phyloP scores from a whole-genome alignment of 2,797 vertebrate species.

The Lemur catta region DNA sequence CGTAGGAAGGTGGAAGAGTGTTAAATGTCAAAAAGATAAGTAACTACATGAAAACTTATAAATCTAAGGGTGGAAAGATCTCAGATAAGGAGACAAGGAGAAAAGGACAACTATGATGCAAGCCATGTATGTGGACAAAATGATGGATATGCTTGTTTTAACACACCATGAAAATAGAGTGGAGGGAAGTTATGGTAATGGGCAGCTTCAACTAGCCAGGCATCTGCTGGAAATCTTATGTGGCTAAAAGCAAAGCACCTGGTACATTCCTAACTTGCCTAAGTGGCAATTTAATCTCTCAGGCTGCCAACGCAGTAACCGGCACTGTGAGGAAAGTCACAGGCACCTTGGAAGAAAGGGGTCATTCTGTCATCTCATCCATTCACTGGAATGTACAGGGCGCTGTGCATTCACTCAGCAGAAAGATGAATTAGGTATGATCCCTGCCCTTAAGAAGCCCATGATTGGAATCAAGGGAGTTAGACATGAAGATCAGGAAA shows the following conservation, averaged over 20 bases:
- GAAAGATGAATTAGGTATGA: background rate
- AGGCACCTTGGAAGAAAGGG: background rate
- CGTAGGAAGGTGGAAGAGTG: background rate
- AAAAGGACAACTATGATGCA: background rate
- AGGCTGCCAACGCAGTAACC: background rate
- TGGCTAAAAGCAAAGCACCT: background rate
- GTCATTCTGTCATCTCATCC: background rate
- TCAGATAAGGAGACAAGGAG: background rate
- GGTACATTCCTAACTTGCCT: background rate
- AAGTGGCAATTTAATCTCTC: background rate
- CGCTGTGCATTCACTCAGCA: background rate
- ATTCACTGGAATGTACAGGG: background rate
- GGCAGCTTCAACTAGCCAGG: background rate
- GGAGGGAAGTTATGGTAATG: background rate
- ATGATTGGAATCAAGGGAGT: background rate
- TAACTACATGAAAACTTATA: background rate
- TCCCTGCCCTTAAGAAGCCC: background rate
- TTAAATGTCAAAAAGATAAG: background rate
- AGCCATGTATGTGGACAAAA: rapidly evolving
- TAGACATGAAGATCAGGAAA: background rate
- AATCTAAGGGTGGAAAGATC: background rate
- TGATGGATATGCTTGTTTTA: background rate
- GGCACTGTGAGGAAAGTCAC: background rate
- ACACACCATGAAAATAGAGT: background rate
- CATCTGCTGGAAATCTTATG: background rate